A percentile compares a stretch with the other conserved stretches of the same genome.
Conservation (phyloP, 1,140 invertebrate species). For the Microplitis demolitor region DNA sequence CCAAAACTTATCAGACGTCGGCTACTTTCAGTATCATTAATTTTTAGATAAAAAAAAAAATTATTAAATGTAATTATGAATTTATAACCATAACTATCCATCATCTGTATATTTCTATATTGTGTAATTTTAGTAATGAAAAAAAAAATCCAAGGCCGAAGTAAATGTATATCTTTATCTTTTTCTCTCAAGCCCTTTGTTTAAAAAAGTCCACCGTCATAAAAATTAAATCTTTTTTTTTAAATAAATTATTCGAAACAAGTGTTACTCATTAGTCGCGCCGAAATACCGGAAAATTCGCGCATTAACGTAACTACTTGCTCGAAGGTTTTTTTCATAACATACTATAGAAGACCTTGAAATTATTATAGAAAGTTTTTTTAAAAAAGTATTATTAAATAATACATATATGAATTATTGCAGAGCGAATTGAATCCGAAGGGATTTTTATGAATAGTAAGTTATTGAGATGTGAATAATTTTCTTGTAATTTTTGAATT, state of each 20-base stretch:
- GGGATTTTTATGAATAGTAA: too few relatives aligned
- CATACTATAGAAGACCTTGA: neutral
- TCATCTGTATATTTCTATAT: neutral
- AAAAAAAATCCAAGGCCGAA: too few relatives aligned
- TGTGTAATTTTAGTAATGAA: too few relatives aligned
- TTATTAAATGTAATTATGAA: neutral
- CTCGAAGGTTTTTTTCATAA: neutral
- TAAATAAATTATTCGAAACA: neutral
- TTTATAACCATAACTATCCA: neutral
- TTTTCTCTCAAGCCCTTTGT: neutral
- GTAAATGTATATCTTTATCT: neutral
- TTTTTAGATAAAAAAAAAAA: too few relatives aligned
- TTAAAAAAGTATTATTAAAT: too few relatives aligned
- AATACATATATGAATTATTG: too few relatives aligned
- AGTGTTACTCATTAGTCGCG: slow-evolving; percentile 6
- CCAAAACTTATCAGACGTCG: too few relatives aligned
- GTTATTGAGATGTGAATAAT: too few relatives aligned
- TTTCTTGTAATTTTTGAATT: too few relatives aligned
- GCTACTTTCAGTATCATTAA: too few relatives aligned
- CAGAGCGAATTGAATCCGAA: too few relatives aligned
- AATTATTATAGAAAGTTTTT: neutral
- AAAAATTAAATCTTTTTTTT: too few relatives aligned
- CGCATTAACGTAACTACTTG: slow-evolving; percentile 8
- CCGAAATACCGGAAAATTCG: slow-evolving; percentile 23
- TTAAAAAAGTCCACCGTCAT: neutral